Evolutionary conservation across 2,888 invertebrate species (phyloP).

Genomic region (Agrilus biguttatus): DNA sequence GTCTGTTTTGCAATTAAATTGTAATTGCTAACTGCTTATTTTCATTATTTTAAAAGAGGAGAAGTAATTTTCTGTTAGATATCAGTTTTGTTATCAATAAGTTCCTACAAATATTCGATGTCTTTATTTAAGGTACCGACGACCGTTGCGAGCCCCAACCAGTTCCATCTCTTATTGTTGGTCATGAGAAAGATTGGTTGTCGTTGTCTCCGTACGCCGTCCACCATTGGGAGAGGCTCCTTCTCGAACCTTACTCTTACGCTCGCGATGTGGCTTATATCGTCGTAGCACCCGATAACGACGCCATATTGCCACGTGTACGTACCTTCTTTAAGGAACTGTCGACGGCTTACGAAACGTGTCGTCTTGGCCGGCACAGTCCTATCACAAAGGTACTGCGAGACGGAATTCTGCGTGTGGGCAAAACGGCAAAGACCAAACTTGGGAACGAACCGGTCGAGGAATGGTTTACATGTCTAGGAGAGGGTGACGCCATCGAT

Average conservation of each 20-base stretch:
- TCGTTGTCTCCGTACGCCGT: conserved; percentile 88
- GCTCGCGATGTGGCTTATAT: conserved; percentile 89
- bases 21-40: too few species aligned
- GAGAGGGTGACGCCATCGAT: conserved; percentile 65
- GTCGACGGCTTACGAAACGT: conserved; percentile 87
- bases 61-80: too few species aligned
- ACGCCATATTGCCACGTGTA: conserved; percentile 63
- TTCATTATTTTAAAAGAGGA: too few species aligned
- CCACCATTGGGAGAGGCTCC: conserved; percentile 91
- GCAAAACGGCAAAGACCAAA: conserved; percentile 47
- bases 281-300: conserved; percentile 86
- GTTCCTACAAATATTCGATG: background rate
- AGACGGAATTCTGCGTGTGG: conserved; percentile 79
- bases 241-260: conserved; percentile 94
- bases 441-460: conserved; percentile 53
- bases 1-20: too few species aligned
- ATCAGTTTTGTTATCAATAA: background rate
- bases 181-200: conserved; percentile 91
- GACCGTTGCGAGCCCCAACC: conserved; percentile 96
- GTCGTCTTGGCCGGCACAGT: conserved; percentile 83
- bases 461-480: conserved; percentile 80
- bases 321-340: conserved; percentile 85
- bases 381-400: conserved; percentile 71
- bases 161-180: conserved; percentile 85
- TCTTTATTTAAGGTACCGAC: conserved; percentile 46